Base-by-base conservation (phyloP, 2,113 vertebrate genomes). In the Silurus glanis region DNA sequence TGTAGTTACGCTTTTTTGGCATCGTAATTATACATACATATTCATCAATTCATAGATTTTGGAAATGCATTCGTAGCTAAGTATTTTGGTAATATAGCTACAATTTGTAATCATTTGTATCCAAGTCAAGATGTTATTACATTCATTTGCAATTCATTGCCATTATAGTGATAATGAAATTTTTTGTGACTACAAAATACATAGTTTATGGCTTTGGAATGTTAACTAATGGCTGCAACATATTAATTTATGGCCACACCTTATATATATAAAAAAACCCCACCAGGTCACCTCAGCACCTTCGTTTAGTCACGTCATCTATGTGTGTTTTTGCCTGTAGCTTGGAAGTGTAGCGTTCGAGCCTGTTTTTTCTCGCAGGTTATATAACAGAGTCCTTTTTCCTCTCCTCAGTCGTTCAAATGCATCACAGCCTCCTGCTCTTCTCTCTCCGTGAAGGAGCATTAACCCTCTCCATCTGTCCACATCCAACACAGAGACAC, bases 391-490 rank as follows among this genome's bases (percentile, higher is more conserved):
- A 4, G 9, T 76, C 85, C 66, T 4, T 61, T 51, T 84, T 13
- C 0, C 28, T 3, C 72, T 75, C 49, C 72, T 84, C 47, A 28
- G 83, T 17, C 2, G 80, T 74, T 86, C 37, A 84, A 80, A 86
- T 72, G 62, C 88, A 69, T 45, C 45, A 62, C n/a, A 25, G 59
- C 83, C 67, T 69, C 82, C 61, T 61, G 59, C 62, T 78, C 61
- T n/a, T 78, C 45, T 82, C 45, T 84, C 75, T 78, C 80, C 12
- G 25, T 69, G 75, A 82, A 86, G 83, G 62, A 55, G 23, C 56
- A 80, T 84, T 56, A 79, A 10, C 66, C 66, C 81, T 66, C 78
- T 72, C 87, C 78, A 90, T 90, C 87, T 86, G 89, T 47, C n/a
- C 64, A 71, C 53, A 28, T 69, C 74, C 21, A 61, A 13, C 21